Evolutionary conservation across 2,113 vertebrate genomes (phyloP), one percentile per base, ranked within the genome.

Genomic region (Percopsis transmontana): DNA sequence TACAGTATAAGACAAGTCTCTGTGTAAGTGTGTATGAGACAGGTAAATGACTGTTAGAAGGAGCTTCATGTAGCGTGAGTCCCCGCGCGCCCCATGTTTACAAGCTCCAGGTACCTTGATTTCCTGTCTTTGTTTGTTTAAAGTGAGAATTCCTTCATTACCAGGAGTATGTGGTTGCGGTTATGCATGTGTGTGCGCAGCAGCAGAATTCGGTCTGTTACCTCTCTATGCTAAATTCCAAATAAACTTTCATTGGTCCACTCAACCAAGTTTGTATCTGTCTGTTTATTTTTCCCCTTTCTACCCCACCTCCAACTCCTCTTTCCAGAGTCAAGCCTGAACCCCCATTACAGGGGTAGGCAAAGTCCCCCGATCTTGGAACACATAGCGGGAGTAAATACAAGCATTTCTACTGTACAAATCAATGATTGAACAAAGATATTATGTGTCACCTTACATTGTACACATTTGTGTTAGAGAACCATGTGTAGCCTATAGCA

Each of bases 281-380:
- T 42, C 1, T 84, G 81, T 89, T 90, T 91, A 85, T 89, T 90
- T 89, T 89, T 75, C 70, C 51, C n/a, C n/a, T n/a, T n/a, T n/a
- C n/a, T n/a, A n/a, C n/a, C n/a, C n/a, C n/a, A n/a, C n/a, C n/a
- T n/a, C 53, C 20, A 24, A 13, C 14, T 8, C 11, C 58, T 55
- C 61, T 62, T 3, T 33, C 27, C 27, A 33, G 5, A 4, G 5
- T 33, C 27, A 4, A 33, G 27, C 27, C 27, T 33, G 47, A 18
- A 39, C 21, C 42, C 45, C 66, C 24, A 27, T 23, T 1, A 1
- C 10, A 13, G 42, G 42, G 42, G 11, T 12, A 16, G 15, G 42
- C 42, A 45, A 12, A 45, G 42, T 45, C 42, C 42, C 40, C 42
- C 12, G 11, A 3, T 45, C 42, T 45, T 10, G 27, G 27, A 33